Evolutionary conservation across 2,113 vertebrate genomes (phyloP), one percentile per base, ranked within the genome.

Genomic region (Heterotis niloticus): DNA sequence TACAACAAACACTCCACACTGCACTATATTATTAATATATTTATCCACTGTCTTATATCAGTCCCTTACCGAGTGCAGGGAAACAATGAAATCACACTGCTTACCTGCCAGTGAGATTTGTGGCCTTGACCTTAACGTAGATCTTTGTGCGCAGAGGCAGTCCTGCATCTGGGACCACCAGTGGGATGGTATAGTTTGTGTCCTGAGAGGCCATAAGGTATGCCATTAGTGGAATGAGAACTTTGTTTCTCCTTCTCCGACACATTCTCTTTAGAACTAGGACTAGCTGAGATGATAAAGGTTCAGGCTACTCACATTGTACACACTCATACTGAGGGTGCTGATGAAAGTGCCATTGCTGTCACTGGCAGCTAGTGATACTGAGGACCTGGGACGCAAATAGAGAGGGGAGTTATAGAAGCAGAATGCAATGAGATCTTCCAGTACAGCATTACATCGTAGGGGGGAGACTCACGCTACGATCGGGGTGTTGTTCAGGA

Each of bases 21-120:
- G 34, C 34, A 44, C 7, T 44, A 4, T 44, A 2, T 44, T 44
- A 44, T 44, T 4, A 44, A 44, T 44, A 4, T 44, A 44, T 44
- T 44, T 44, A 44, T 2, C 34, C 7, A 44, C 3, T 44, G 34
- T 7, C 34, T 7, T 44, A 44, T 7, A 44, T 44, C 10, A 34
- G 17, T 44, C 1, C 34, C 14, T 23, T 71, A 51, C 23, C 20
- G 69, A 52, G 17, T 71, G 69, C 17, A 34, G 13, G n/a, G 69
- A 71, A 70, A 13, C 10, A 23, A 34, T n/a, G 9, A 17, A 13
- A 71, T 51, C 69, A 52, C 52, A 23, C 69, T 52, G 12, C 90
- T 88, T 89, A 94, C 93, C 91, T 93, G 81, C 89, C 91, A 60
- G 91, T 93, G 54, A 94, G 89, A 81, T 93, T 93, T 10, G 79